phyloP scores from a whole-genome alignment of 2,888 invertebrate genomes.

The Petrolisthes cinctipes region DNA sequence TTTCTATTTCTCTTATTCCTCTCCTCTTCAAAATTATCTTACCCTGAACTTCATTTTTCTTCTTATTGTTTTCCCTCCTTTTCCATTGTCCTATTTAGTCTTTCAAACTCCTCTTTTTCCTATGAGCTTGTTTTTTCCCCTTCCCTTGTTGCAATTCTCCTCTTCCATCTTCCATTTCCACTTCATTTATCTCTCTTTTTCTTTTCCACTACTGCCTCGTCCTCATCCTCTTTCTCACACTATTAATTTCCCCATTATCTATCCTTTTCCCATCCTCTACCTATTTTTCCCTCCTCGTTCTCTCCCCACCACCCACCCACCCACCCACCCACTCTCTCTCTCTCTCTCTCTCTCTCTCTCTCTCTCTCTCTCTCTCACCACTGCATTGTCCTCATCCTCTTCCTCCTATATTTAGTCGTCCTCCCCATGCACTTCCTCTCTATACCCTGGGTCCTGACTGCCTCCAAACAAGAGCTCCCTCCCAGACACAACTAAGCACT shows the following conservation, averaged over 20 bases:
- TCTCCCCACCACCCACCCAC: not conserved
- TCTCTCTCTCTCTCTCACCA: not conserved
- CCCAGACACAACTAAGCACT: not conserved
- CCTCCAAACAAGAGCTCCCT: not conserved
- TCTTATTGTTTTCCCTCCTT: not conserved
- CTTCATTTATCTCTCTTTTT: not conserved
- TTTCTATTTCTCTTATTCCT: not conserved
- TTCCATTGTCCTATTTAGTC: not conserved
- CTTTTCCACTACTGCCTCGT: not conserved
- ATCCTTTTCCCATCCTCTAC: too few species aligned
- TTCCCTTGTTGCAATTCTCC: not conserved
- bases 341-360: not conserved
- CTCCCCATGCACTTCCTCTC: too few species aligned
- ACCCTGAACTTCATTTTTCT: not conserved
- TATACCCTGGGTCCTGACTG: too few species aligned
- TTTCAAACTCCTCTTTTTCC: too few species aligned
- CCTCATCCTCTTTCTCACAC: not conserved
- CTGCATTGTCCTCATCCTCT: not conserved
- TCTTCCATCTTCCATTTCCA: not conserved
- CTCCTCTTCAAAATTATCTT: not conserved
- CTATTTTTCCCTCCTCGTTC: not conserved
- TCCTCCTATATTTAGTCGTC: not conserved
- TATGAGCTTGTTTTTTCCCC: not conserved
- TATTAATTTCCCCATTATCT: too few species aligned
- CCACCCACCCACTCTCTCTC: not conserved